phyloP scores from a whole-genome alignment of 1,140 invertebrate genomes.

The Brachionus calyciflorus region DNA sequence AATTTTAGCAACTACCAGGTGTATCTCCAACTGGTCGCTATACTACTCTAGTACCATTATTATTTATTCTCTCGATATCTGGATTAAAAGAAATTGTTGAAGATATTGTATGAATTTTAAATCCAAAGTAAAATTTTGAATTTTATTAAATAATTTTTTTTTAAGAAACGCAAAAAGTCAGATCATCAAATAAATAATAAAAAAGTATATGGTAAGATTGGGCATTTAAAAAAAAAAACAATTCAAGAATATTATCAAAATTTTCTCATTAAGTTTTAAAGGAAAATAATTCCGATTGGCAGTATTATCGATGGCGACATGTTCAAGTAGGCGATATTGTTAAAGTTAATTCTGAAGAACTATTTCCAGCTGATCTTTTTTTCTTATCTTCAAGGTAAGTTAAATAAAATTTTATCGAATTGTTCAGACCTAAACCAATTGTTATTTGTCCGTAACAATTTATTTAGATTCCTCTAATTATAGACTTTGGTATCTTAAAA shows the following conservation, averaged over 20 bases:
- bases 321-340: constrained; percentile 82
- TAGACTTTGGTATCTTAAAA: too few relatives aligned
- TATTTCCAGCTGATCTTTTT: constrained; percentile 89
- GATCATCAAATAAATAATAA: constrained; percentile 65
- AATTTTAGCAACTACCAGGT: constrained; percentile 83
- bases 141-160: constrained; percentile 47
- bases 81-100: constrained; percentile 93
- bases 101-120: constrained; percentile 80
- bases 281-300: neutral
- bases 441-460: too few relatives aligned
- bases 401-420: too few relatives aligned
- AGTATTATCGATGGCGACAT: constrained; percentile 74
- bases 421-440: too few relatives aligned
- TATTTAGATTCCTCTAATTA: too few relatives aligned
- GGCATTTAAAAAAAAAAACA: too few relatives aligned
- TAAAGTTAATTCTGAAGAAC: constrained; percentile 91
- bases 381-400: constrained; percentile 66
- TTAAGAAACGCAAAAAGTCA: constrained; percentile 84
- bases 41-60: constrained; percentile 86
- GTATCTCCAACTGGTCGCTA: constrained; percentile 90
- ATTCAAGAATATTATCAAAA: neutral
- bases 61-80: constrained; percentile 86
- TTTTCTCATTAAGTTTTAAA: neutral
- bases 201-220: constrained; percentile 16
- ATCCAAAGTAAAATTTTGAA: constrained; percentile 70